Conservation (phyloP, 1,140 invertebrate species). For the Lepidurus couesii region DNA sequence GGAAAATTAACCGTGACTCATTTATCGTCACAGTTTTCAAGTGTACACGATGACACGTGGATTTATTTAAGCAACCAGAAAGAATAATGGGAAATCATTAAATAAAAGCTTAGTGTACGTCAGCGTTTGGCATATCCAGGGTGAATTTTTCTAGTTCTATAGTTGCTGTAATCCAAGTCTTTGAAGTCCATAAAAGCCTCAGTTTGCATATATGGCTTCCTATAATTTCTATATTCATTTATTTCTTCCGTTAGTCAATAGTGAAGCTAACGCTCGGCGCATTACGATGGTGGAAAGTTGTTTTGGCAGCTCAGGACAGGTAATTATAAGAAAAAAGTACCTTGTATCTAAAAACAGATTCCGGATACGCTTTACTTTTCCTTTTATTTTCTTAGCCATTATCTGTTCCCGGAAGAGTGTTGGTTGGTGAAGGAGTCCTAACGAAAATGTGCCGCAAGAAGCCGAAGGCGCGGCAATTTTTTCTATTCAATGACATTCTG, state of each 20-base stretch:
- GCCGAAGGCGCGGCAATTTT: constrained; percentile 94
- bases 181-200: background rate
- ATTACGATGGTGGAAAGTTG: constrained; percentile 94
- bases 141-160: background rate
- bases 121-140: background rate
- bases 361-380: background rate
- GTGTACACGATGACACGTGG: background rate
- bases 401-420: constrained; percentile 80
- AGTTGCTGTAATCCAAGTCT: background rate
- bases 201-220: background rate
- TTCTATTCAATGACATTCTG: constrained; percentile 97
- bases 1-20: too few relatives aligned
- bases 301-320: constrained; percentile 91
- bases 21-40: background rate
- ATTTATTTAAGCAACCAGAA: background rate
- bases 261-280: constrained; percentile 88
- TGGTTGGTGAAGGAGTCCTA: constrained; percentile 96
- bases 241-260: constrained; percentile 66
- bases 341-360: background rate
- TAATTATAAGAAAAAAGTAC: constrained; percentile 40
- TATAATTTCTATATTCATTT: background rate
- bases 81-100: background rate
- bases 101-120: background rate
- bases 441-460: constrained; percentile 99
- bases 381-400: constrained; percentile 58